A percentile compares a stretch with the other conserved stretches of the same genome.
phyloP scores from a whole-genome alignment of 1,140 invertebrate genomes.

The Polypedilum vanderplanki region DNA sequence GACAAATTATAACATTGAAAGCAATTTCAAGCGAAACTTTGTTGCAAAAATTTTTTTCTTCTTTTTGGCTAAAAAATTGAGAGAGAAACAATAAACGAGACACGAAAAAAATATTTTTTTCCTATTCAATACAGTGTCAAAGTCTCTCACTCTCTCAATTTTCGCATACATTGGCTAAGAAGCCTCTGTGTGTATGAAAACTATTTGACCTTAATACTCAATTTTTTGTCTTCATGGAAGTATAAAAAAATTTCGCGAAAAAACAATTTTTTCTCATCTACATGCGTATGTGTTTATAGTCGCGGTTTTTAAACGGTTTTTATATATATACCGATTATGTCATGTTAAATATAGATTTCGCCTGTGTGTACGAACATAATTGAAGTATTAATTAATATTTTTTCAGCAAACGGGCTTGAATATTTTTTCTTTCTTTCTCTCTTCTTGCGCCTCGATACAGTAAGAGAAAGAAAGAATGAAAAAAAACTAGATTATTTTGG shows the following conservation, averaged over 20 bases:
- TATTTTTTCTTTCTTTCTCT: neutral
- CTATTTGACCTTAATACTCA: conserved; percentile 23
- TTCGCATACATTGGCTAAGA: neutral
- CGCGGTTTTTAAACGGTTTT: conserved; percentile 18
- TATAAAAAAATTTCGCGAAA: neutral
- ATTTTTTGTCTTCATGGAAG: conserved; percentile 3
- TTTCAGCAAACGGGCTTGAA: neutral
- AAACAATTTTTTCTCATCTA: neutral
- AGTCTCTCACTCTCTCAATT: neutral
- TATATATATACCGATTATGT: conserved; percentile 21
- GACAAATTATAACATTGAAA: conserved; percentile 20
- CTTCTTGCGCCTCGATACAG: neutral
- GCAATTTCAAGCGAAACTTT: neutral
- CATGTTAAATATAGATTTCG: conserved; percentile 25
- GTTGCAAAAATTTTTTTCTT: neutral
- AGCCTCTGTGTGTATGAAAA: neutral
- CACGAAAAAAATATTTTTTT: neutral
- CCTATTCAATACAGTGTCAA: neutral
- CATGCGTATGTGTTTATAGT: neutral
- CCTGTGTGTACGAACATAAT: conserved; percentile 16
- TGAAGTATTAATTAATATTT: conserved; percentile 22
- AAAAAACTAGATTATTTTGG: neutral
- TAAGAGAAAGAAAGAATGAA: too few species aligned
- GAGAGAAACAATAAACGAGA: neutral
- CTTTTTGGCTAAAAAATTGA: neutral